Conservation (phyloP, 2,888 invertebrate species). For the Papilio gigon region DNA sequence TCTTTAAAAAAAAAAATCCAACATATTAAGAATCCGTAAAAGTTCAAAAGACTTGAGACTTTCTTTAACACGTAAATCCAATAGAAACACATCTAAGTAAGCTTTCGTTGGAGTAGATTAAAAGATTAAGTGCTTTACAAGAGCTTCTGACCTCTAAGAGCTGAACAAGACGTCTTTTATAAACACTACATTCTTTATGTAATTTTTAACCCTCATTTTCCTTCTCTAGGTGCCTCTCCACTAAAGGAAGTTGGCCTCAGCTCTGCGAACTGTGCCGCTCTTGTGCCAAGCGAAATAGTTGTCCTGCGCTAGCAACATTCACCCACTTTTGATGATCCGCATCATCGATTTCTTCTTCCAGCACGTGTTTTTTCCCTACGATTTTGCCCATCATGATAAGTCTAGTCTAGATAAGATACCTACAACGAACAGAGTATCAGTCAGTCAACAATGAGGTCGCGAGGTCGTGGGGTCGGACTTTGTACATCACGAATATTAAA, state of each 20-base stretch:
- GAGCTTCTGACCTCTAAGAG: background rate
- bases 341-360: no score
- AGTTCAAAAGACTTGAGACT: background rate
- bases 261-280: no score
- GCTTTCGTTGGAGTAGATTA: constrained; percentile 1
- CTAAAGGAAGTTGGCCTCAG: no score
- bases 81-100: background rate
- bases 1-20: no score
- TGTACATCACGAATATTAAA: constrained; percentile 8
- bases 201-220: no score
- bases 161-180: background rate
- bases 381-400: no score
- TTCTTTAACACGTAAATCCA: background rate
- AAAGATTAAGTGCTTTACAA: background rate
- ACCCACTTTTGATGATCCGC: no score
- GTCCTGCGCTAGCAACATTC: no score
- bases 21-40: constrained; percentile 8
- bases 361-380: no score
- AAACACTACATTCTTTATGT: no score
- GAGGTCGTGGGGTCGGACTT: background rate
- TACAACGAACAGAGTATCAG: background rate
- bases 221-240: no score
- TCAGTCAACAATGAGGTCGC: background rate
- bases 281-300: no score
- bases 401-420: background rate